Conservation (phyloP, 2,797 vertebrate species). For the Mallotus villosus region DNA sequence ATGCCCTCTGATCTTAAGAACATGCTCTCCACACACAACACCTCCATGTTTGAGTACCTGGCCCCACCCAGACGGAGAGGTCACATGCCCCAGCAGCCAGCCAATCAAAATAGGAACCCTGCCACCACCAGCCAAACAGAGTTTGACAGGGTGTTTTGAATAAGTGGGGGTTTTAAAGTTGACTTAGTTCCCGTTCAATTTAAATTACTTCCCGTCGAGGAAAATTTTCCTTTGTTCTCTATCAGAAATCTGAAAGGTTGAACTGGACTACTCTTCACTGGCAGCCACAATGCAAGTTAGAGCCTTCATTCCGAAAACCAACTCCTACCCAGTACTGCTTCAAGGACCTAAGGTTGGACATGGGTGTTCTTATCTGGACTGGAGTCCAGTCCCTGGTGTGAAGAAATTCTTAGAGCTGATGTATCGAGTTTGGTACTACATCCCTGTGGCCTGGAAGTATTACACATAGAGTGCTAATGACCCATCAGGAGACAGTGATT, state of each 20-base stretch:
- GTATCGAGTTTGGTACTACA: background rate
- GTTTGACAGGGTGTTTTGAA: constrained; percentile 89
- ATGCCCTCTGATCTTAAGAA: constrained; percentile 98
- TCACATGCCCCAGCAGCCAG: constrained; percentile 92
- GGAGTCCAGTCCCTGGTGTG: background rate
- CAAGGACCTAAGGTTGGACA: background rate
- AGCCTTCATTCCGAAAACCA: background rate
- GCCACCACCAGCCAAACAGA: constrained; percentile 93
- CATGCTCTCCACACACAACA: constrained; percentile 98
- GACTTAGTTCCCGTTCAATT: background rate
- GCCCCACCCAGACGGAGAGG: constrained; percentile 89
- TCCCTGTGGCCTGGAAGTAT: too few species aligned
- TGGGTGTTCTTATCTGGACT: background rate
- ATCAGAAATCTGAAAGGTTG: background rate
- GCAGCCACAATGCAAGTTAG: background rate
- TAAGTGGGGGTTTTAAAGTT: background rate
- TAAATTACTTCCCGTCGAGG: too few species aligned
- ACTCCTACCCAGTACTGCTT: background rate
- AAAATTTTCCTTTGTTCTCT: too few species aligned
- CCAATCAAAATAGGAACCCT: constrained; percentile 93
- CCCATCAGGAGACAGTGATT: background rate
- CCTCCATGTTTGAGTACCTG: constrained; percentile 98
- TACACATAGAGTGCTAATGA: background rate
- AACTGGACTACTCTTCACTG: background rate
- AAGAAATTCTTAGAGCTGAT: background rate